Base-by-base conservation (phyloP, 2,113 vertebrate species). In the Corythaeola cristata region DNA sequence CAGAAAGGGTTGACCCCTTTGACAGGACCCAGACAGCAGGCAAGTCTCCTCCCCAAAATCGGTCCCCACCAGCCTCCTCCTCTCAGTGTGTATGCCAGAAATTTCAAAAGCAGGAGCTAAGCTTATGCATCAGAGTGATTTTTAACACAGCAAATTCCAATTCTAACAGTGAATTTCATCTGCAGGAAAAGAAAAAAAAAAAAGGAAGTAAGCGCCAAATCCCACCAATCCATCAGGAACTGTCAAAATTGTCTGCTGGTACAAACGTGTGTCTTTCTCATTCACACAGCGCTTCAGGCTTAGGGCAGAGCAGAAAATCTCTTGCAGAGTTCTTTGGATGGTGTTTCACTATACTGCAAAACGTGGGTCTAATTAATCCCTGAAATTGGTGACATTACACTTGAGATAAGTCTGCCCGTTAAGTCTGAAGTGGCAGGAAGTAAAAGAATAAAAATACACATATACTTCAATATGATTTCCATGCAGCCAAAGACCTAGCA, bases 101-200 rank as follows among this genome's bases (percentile, higher is more conserved):
- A 73, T 63, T 63, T 45, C 58, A 88, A 90, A 85, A 87, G 52
- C 47, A 59, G 32, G 27, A 67, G 26, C 67, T 52, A 71, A 45
- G 60, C 32, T 62, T 66, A 62, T 53, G n/a, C 26, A 59, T n/a
- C 59, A 41, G 15, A 74, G 91, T 89, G 52, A 78, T 85, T 90
- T 85, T 60, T 52, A 76, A 49, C 68, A 55, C 20, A 71, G 39
- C 13, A 87, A 96, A 94, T 53, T 55, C 66, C 77, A 85, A 49
- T 85, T 94, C 93, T 53, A 88, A 68, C 39, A 68, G 69, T 32
- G 53, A 85, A 91, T 80, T 89, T 92, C 62, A 78, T 75, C 74
- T 89, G 47, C 44, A 64, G 56, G 26, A 2, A 9, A 16, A 14
- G 1, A 9, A 16, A 14, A 69, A 44, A 66, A 74, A 73, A 50